phyloP scores from a whole-genome alignment of 2,797 vertebrate genomes.

The Chaenodraco wilsoni region DNA sequence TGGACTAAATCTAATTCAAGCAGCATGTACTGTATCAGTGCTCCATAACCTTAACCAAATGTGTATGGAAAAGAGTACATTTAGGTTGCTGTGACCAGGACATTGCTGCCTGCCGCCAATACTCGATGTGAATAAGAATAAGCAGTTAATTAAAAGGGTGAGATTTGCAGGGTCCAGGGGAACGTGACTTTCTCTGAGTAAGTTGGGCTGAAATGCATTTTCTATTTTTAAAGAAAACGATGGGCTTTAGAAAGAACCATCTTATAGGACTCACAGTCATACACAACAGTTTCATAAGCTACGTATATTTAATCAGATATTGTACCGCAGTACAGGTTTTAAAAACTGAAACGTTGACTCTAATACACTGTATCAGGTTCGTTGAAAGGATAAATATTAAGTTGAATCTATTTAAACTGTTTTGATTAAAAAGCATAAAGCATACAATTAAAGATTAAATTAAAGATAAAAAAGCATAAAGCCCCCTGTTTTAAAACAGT shows the following conservation, averaged over 20 bases:
- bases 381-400: no score
- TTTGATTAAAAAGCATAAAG: background rate
- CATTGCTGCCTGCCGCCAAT: conserved; percentile 18
- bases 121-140: conserved; percentile 40
- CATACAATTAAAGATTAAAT: no score
- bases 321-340: background rate
- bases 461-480: background rate
- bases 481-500: background rate
- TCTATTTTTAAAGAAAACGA: conserved; percentile 1
- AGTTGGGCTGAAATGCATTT: background rate
- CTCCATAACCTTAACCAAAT: conserved; percentile 24
- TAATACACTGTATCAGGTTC: no score
- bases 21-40: conserved; percentile 8
- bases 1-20: conserved; percentile 29
- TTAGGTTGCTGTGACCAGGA: conserved; percentile 31
- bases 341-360: background rate
- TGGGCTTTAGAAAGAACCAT: background rate
- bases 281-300: background rate
- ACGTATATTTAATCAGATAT: background rate
- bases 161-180: conserved; percentile 14
- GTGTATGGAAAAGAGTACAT: conserved; percentile 43
- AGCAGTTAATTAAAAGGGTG: conserved; percentile 26
- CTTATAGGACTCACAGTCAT: background rate
- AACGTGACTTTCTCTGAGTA: background rate
- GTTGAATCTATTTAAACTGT: no score